Evolutionary conservation across 1,140 invertebrate genomes (phyloP).

Genomic region (Drosophila pandora): DNA sequence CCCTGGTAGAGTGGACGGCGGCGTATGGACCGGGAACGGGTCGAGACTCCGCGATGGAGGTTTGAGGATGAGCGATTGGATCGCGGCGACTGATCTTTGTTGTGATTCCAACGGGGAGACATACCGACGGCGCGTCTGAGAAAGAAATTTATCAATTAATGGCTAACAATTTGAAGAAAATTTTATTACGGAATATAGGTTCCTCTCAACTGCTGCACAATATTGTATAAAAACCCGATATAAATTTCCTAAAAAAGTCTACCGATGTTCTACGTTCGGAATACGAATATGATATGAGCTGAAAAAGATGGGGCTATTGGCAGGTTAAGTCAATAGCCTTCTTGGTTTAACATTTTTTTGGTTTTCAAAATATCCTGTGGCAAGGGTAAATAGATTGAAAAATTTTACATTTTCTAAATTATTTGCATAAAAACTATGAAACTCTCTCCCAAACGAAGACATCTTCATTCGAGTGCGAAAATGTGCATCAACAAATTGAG

Average conservation of each 20-base stretch:
- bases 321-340: neutral
- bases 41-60: neutral
- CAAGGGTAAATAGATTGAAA: neutral
- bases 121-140: neutral
- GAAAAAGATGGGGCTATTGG: neutral
- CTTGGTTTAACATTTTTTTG: neutral
- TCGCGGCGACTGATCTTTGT: neutral
- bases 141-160: neutral
- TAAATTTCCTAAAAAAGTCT: neutral
- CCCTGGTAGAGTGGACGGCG: neutral
- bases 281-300: neutral
- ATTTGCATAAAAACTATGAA: neutral
- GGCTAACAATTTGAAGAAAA: neutral
- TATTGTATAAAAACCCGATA: neutral
- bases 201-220: neutral
- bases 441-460: neutral
- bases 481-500: constrained; percentile 57
- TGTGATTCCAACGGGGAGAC: neutral
- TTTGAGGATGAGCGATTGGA: neutral
- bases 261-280: neutral
- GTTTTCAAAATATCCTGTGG: too few relatives aligned
- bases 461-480: constrained; percentile 38
- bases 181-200: neutral
- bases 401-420: neutral
- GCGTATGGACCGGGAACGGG: neutral